These are phyloP conservation scores for Amaurobius ferox DNA, from an alignment of 2,888 invertebrate genomes.

Conservation along the genomic window DNA sequence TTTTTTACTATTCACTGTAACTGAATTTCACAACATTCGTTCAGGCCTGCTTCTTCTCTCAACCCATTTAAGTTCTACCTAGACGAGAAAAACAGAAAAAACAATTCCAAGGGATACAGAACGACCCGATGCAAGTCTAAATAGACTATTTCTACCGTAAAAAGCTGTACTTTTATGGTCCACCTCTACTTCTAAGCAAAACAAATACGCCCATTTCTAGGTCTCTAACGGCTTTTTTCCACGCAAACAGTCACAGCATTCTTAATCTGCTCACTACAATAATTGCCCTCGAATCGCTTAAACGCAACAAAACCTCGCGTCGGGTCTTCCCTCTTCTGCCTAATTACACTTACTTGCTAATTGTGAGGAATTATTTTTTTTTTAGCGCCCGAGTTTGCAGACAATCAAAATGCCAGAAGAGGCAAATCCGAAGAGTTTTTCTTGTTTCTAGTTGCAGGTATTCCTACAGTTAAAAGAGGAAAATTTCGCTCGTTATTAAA, in stretches of 20 bases:
- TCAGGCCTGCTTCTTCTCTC: too few species aligned
- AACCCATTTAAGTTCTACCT: too few species aligned
- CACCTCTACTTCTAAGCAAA: neutral
- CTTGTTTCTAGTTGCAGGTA: conserved; percentile 35
- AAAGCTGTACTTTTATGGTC: conserved; percentile 8
- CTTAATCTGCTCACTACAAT: neutral
- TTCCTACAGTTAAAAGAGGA: conserved; percentile 23
- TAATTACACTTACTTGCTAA: conserved; percentile 71
- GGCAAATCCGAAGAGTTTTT: conserved; percentile 45
- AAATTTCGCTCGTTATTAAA: conserved; percentile 68
- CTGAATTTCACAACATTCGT: too few species aligned
- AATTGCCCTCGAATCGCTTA: conserved; percentile 7
- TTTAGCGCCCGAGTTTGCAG: conserved; percentile 21
- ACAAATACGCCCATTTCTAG: neutral
- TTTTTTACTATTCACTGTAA: too few species aligned
- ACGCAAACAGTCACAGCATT: conserved; percentile 27
- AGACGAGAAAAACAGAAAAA: too few species aligned
- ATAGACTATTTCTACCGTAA: neutral
- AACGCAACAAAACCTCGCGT: conserved; percentile 6
- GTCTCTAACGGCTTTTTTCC: conserved; percentile 56
- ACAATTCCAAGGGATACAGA: too few species aligned
- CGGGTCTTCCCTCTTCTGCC: conserved; percentile 35
- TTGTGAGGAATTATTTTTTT: conserved; percentile 51
- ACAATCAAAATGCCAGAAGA: conserved; percentile 67
- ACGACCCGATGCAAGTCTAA: neutral